Conservation (phyloP, 2,797 vertebrate species). For the Enteromius treurensis region DNA sequence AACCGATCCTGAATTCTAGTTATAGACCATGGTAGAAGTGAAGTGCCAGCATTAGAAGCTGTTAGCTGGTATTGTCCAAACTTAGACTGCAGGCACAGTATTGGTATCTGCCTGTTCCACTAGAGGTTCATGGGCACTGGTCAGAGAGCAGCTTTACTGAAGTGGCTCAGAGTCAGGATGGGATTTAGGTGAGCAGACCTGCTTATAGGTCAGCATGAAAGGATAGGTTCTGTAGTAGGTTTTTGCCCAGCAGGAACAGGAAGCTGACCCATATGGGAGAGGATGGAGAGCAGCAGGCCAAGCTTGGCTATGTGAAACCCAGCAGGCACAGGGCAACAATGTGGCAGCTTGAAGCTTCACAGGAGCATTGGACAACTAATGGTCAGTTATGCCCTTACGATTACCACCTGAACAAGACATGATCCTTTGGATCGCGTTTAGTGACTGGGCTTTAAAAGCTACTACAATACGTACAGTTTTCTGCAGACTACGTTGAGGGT, state of each 20-base stretch:
- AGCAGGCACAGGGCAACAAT: conserved; percentile 30
- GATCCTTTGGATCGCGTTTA: conserved; percentile 41
- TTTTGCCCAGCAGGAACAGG: conserved; percentile 53
- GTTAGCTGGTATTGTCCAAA: not conserved
- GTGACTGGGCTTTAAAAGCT: conserved; percentile 11
- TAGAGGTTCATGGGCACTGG: not conserved
- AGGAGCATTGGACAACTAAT: conserved; percentile 52
- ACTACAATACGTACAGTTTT: not conserved
- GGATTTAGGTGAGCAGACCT: conserved; percentile 21
- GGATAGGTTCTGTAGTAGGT: conserved; percentile 41
- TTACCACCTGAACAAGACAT: conserved; percentile 42
- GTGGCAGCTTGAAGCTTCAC: conserved; percentile 61
- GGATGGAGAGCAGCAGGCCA: conserved; percentile 53
- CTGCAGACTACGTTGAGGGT: not conserved
- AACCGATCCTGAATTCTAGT: conserved; percentile 31
- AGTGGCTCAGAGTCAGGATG: conserved; percentile 31
- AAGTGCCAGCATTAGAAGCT: conserved; percentile 32
- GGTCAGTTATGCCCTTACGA: conserved; percentile 25
- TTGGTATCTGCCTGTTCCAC: not conserved
- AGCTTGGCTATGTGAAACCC: conserved; percentile 51
- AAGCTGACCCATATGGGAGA: conserved; percentile 58
- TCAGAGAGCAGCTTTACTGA: conserved; percentile 10
- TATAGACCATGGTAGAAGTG: conserved; percentile 11
- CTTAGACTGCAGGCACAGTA: not conserved
- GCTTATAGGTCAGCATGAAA: conserved; percentile 42